phyloP scores from a whole-genome alignment of 2,797 vertebrate genomes.

The Arrhamphus sclerolepis region DNA sequence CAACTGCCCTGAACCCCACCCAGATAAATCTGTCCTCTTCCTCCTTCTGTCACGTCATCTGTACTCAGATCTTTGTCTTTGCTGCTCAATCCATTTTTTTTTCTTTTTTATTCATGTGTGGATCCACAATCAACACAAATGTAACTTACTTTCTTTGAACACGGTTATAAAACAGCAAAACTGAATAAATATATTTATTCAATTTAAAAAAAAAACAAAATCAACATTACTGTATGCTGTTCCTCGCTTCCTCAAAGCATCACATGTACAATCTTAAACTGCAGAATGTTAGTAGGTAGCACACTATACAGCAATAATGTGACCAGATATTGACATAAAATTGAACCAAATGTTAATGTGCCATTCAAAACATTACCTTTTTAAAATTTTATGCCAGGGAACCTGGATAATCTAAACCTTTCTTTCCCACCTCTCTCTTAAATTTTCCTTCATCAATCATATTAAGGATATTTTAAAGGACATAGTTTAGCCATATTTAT shows the following conservation, averaged over 20 bases:
- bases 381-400: too few species aligned
- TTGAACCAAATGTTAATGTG: too few species aligned
- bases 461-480: background rate
- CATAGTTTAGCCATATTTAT: background rate
- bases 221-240: too few species aligned
- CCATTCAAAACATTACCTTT: too few species aligned
- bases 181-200: background rate
- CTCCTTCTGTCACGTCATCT: background rate
- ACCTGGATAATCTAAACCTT: too few species aligned
- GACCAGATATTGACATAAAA: background rate
- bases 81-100: slow-evolving; percentile 20
- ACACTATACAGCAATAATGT: background rate
- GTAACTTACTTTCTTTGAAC: slow-evolving; percentile 1
- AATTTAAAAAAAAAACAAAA: background rate
- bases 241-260: too few species aligned
- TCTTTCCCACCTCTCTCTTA: too few species aligned
- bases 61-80: slow-evolving; percentile 8
- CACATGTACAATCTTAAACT: too few species aligned
- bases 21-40: background rate
- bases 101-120: slow-evolving; percentile 37
- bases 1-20: too few species aligned
- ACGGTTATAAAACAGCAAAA: background rate
- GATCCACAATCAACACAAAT: slow-evolving; percentile 11
- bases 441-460: too few species aligned
- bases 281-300: background rate